These are phyloP conservation scores for Valencia hispanica DNA, from an alignment of 2,797 vertebrate species.

Conservation along the genomic window DNA sequence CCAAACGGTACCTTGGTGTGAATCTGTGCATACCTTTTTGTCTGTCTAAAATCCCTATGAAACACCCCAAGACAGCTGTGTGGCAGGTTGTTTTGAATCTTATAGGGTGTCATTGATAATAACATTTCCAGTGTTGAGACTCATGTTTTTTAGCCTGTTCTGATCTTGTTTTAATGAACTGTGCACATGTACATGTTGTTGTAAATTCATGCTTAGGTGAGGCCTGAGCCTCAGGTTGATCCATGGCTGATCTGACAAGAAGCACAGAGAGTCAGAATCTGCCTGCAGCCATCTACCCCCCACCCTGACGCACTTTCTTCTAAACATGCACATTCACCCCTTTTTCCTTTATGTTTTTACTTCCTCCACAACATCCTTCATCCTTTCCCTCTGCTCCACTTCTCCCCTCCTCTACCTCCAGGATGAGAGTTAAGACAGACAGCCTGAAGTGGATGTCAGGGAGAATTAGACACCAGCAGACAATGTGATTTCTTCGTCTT, in stretches of 20 bases:
- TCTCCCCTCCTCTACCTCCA: slow-evolving; percentile 45
- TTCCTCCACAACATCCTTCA: slow-evolving; percentile 36
- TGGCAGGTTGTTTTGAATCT: background rate
- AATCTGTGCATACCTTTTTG: background rate
- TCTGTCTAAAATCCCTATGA: background rate
- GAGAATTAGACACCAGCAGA: slow-evolving; percentile 77
- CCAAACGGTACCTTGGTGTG: too few species aligned
- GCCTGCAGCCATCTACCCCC: slow-evolving; percentile 60
- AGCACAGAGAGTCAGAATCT: slow-evolving; percentile 59
- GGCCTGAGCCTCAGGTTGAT: slow-evolving; percentile 71
- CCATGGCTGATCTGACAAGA: slow-evolving; percentile 69
- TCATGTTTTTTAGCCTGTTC: slow-evolving; percentile 6
- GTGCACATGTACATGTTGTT: slow-evolving; percentile 33
- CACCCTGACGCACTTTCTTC: slow-evolving; percentile 22
- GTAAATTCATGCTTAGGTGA: slow-evolving; percentile 59
- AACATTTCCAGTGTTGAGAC: background rate
- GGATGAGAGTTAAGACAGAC: slow-evolving; percentile 65
- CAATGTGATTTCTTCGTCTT: slow-evolving; percentile 80
- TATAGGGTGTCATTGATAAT: background rate
- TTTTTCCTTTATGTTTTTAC: slow-evolving; percentile 24
- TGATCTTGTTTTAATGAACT: slow-evolving; percentile 5
- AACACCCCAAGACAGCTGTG: background rate
- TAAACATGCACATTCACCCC: slow-evolving; percentile 23
- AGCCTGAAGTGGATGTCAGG: slow-evolving; percentile 72
- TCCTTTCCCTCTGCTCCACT: slow-evolving; percentile 10